Evolutionary conservation across 2,888 invertebrate species (phyloP).

Genomic region (Drepana falcataria): DNA sequence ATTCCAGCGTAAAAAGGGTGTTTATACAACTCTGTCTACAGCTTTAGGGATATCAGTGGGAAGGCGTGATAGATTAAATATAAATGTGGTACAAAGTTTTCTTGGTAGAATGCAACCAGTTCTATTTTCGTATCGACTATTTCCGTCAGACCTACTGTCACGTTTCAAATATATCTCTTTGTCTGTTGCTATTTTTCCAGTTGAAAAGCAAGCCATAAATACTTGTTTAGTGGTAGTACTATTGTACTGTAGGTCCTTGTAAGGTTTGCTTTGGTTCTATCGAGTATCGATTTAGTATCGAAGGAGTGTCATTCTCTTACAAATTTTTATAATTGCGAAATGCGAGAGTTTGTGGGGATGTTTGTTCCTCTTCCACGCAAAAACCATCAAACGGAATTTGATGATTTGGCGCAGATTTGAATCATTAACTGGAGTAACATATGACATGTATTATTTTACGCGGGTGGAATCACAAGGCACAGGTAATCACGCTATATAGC

Average conservation of each 20-base stretch:
- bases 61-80: too few species aligned
- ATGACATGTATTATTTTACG: too few species aligned
- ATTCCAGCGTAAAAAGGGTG: too few species aligned
- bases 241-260: conserved; percentile 6
- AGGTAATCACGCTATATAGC: too few species aligned
- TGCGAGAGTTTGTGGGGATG: too few species aligned
- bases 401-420: too few species aligned
- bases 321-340: neutral
- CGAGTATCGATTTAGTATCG: neutral
- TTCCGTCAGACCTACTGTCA: conserved; percentile 17
- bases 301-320: neutral
- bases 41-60: too few species aligned
- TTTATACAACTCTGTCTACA: too few species aligned
- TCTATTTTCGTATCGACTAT: conserved; percentile 22
- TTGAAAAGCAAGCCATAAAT: conserved; percentile 17
- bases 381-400: too few species aligned
- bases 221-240: conserved; percentile 4
- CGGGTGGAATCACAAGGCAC: too few species aligned
- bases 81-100: neutral
- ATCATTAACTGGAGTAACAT: too few species aligned
- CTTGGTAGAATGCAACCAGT: conserved; percentile 5
- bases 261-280: neutral
- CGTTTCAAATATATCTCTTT: conserved; percentile 18
- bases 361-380: too few species aligned
- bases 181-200: conserved; percentile 19